Evolutionary conservation across 2,797 vertebrate species (phyloP).

Genomic region (Tympanoctomys barrerae): DNA sequence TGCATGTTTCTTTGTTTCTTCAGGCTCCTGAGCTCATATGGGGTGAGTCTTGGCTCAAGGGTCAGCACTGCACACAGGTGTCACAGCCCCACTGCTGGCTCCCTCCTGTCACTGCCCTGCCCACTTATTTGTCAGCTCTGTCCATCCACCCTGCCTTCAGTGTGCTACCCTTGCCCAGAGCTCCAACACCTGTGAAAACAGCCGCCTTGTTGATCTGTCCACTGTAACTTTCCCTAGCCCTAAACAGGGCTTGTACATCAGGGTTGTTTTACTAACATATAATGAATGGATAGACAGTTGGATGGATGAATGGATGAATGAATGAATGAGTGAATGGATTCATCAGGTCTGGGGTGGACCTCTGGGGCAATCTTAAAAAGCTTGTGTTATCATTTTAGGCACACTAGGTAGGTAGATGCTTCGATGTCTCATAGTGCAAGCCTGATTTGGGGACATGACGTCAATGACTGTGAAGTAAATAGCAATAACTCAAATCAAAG

Average conservation of each 20-base stretch:
- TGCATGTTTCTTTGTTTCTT: not conserved
- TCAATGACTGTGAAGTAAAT: conserved; percentile 1
- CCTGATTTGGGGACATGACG: not conserved
- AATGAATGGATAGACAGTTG: not conserved
- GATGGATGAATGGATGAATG: not conserved
- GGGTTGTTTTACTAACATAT: not conserved
- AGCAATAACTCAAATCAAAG: not conserved
- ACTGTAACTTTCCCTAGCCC: not conserved
- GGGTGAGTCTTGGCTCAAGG: not conserved
- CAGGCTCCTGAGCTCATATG: not conserved
- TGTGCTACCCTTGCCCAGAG: not conserved
- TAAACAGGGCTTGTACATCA: rapidly evolving
- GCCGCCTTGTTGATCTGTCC: not conserved
- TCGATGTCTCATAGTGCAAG: not conserved
- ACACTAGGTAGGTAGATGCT: not conserved
- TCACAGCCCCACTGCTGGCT: not conserved
- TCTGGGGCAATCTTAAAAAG: not conserved
- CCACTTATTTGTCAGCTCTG: not conserved
- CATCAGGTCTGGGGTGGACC: not conserved
- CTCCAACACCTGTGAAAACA: rapidly evolving
- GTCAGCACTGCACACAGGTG: not conserved
- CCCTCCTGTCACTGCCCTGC: rapidly evolving
- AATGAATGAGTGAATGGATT: not conserved
- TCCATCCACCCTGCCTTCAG: not conserved
- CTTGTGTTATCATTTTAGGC: not conserved